Conservation (phyloP, 2,113 vertebrate genomes). For the Chauna torquata region DNA sequence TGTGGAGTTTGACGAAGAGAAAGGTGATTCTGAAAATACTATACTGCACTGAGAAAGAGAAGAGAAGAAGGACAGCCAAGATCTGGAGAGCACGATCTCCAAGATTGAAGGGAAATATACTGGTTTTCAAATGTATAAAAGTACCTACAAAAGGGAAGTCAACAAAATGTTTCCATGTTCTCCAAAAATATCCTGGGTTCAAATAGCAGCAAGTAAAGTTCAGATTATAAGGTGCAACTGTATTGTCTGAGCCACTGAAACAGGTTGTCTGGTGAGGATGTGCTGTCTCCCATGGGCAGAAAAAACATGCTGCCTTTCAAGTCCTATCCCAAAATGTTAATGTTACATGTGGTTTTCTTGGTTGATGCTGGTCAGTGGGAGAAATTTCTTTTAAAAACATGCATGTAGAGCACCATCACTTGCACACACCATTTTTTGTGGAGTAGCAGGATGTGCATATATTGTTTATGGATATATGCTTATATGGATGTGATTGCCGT, state of each 20-base stretch:
- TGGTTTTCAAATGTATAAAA: neutral
- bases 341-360: neutral
- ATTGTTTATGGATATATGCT: neutral
- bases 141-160: neutral
- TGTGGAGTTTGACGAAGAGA: neutral
- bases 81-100: neutral
- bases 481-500: neutral
- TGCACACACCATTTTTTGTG: neutral
- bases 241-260: neutral
- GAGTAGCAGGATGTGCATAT: neutral
- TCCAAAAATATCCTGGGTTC: neutral
- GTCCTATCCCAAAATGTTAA: neutral
- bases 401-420: neutral
- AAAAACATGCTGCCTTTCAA: neutral
- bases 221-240: rapidly evolving
- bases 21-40: neutral
- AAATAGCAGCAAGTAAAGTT: neutral
- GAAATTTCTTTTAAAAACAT: neutral
- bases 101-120: neutral
- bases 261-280: neutral
- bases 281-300: neutral
- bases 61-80: neutral
- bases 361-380: neutral
- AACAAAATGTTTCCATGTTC: neutral
- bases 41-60: neutral